phyloP scores from a whole-genome alignment of 1,140 invertebrate species.

The Apis laboriosa region DNA sequence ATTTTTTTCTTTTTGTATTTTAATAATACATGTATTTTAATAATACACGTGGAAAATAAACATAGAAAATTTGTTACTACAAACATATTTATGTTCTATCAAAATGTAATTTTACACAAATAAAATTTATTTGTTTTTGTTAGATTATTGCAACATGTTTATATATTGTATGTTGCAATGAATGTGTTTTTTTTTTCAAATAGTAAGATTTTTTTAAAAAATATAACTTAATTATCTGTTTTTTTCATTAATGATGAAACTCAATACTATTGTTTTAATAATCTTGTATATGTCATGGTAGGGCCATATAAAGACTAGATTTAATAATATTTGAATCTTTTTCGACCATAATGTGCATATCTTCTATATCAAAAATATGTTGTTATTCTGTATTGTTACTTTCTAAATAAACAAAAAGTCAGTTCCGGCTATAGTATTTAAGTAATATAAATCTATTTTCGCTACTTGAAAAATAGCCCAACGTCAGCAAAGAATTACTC shows the following conservation, averaged over 20 bases:
- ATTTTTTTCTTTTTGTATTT: conserved; percentile 26
- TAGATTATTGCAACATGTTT: conserved; percentile 35
- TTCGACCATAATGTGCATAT: conserved; percentile 58
- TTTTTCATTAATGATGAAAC: conserved; percentile 17
- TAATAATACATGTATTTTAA: conserved; percentile 27
- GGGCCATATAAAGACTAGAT: conserved; percentile 50
- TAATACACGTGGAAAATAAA: conserved; percentile 33
- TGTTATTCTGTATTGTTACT: conserved; percentile 69
- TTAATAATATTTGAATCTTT: conserved; percentile 52
- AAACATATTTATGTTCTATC: conserved; percentile 37
- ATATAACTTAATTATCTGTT: conserved; percentile 16
- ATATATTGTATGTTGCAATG: conserved; percentile 36
- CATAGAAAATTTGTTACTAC: conserved; percentile 28
- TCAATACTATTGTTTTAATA: conserved; percentile 33
- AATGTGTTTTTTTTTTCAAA: conserved; percentile 32
- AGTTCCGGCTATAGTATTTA: conserved; percentile 62
- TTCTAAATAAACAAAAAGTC: conserved; percentile 63
- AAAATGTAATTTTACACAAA: conserved; percentile 30
- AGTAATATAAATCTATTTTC: conserved; percentile 61
- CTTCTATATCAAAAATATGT: conserved; percentile 77
- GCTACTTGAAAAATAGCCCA: conserved; percentile 64
- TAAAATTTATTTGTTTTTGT: conserved; percentile 37
- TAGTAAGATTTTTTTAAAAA: conserved; percentile 17
- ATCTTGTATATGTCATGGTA: conserved; percentile 32
- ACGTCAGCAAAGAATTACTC: conserved; percentile 65